These are phyloP conservation scores for Tribolium madens DNA, from an alignment of 1,140 invertebrate species.

Conservation along the genomic window DNA sequence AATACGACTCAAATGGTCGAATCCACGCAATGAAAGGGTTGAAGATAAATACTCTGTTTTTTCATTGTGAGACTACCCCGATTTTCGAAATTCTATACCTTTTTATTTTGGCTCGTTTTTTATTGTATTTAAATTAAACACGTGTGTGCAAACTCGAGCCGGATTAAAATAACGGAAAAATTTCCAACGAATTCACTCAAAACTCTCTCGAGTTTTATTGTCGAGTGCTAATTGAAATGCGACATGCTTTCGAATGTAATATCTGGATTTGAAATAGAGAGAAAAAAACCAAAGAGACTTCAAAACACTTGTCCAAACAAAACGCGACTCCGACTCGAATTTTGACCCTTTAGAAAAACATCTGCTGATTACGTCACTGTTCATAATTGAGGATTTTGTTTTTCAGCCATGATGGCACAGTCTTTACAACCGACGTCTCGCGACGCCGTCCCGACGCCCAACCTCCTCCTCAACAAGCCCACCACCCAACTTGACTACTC, in stretches of 20 bases:
- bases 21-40: slow-evolving; percentile 46
- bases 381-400: too few relatives aligned
- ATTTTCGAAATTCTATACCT: slow-evolving; percentile 53
- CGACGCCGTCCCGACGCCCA: slow-evolving; percentile 51
- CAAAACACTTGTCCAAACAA: slow-evolving; percentile 36
- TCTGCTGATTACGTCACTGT: too few relatives aligned
- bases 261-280: slow-evolving; percentile 28
- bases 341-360: too few relatives aligned
- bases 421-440: slow-evolving; percentile 54
- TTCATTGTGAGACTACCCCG: slow-evolving; percentile 40
- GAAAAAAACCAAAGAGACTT: slow-evolving; percentile 25
- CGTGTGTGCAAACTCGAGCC: slow-evolving; percentile 24
- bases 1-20: neutral
- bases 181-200: neutral
- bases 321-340: neutral
- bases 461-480: slow-evolving; percentile 66
- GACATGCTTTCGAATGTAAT: slow-evolving; percentile 36
- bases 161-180: slow-evolving; percentile 13
- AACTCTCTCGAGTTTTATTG: neutral
- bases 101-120: slow-evolving; percentile 49
- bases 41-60: slow-evolving; percentile 54
- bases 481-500: slow-evolving; percentile 78
- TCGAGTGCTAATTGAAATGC: slow-evolving; percentile 23
- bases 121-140: slow-evolving; percentile 41
- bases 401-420: slow-evolving; percentile 71